Conservation (phyloP, 2,888 invertebrate genomes). For the Parnassius mnemosyne region DNA sequence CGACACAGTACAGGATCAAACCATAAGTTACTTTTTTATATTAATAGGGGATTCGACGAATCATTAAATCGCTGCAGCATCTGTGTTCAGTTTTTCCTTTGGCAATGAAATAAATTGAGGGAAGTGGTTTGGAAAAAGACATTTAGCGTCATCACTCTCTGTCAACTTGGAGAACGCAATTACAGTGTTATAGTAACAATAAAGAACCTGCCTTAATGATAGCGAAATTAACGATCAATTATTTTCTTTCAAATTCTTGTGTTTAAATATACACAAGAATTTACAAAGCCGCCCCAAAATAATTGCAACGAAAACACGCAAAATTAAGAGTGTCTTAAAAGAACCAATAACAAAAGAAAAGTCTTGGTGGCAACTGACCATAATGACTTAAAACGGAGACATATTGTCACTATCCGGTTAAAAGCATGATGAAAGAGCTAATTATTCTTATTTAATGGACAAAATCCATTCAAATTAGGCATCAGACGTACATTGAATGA, state of each 20-base stretch:
- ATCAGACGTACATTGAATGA: conserved; percentile 74
- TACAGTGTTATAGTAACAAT: conserved; percentile 39
- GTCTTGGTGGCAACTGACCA: conserved; percentile 34
- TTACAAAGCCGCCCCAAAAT: not conserved
- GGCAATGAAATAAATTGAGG: conserved; percentile 52
- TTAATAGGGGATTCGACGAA: conserved; percentile 36
- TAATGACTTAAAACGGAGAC: conserved; percentile 49
- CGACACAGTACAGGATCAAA: conserved; percentile 52
- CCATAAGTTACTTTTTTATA: conserved; percentile 27
- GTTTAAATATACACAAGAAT: not conserved
- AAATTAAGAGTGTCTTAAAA: conserved; percentile 41
- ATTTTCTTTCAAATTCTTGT: conserved; percentile 11
- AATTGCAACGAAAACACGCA: no score
- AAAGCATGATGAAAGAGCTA: conserved; percentile 61
- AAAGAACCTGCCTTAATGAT: conserved; percentile 45
- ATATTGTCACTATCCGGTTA: conserved; percentile 41
- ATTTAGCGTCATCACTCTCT: conserved; percentile 48
- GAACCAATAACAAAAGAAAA: conserved; percentile 44
- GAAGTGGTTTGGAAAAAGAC: conserved; percentile 48
- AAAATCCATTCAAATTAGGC: conserved; percentile 79
- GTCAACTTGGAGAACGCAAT: conserved; percentile 48
- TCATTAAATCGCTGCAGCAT: conserved; percentile 46
- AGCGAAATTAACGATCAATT: conserved; percentile 37
- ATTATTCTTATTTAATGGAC: conserved; percentile 75
- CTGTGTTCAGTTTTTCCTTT: conserved; percentile 41